A percentile compares a stretch with the other conserved stretches of the same genome.
phyloP scores from a whole-genome alignment of 1,140 invertebrate species.

The Globodera rostochiensis region DNA sequence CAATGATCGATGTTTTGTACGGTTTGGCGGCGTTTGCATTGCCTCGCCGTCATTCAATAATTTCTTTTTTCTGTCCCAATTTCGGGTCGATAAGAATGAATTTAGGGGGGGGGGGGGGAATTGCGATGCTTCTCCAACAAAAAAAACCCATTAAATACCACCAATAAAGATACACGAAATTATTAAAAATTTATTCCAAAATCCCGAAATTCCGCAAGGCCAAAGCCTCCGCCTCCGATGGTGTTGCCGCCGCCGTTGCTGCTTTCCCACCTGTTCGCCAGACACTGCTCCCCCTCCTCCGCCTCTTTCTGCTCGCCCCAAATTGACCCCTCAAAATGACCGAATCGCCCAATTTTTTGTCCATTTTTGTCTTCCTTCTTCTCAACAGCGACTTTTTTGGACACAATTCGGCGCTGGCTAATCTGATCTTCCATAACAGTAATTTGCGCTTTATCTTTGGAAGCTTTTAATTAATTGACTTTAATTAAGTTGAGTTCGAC shows the following conservation, averaged over 20 bases:
- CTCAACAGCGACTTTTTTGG: neutral
- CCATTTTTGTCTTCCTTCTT: neutral
- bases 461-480: neutral
- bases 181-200: too few relatives aligned
- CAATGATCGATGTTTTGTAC: neutral
- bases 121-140: neutral
- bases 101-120: neutral
- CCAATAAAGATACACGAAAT: too few relatives aligned
- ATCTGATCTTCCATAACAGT: conserved; percentile 13
- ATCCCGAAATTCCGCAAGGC: neutral
- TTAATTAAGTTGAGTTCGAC: conserved; percentile 59
- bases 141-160: neutral
- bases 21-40: neutral
- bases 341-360: neutral
- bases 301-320: neutral
- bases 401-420: neutral
- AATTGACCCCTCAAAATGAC: neutral
- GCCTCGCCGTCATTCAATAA: neutral
- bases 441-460: neutral
- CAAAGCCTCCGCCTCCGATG: neutral
- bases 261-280: neutral
- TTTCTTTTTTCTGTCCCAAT: neutral
- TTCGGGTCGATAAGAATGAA: conserved; percentile 3
- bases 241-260: neutral
- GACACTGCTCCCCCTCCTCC: neutral